Evolutionary conservation across 2,113 vertebrate genomes (phyloP).

Genomic region (Carlito syrichta): DNA sequence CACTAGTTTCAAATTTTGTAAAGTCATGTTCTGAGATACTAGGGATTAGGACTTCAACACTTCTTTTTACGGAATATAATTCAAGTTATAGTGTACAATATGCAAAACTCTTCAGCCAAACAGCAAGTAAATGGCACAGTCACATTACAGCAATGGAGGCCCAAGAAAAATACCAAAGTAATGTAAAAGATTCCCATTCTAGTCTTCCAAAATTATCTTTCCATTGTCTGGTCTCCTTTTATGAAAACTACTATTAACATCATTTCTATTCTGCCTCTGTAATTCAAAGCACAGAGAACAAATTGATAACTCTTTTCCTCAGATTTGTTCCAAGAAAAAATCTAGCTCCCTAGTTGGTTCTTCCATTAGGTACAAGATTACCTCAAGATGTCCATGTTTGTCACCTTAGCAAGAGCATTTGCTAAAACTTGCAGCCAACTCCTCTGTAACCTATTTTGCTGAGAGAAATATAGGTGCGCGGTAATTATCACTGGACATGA

Average conservation of each 20-base stretch:
- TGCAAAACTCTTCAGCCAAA: conserved; percentile 11
- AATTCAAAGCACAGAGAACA: conserved; percentile 41
- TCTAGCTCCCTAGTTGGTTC: background rate
- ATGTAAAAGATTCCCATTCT: background rate
- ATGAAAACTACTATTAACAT: conserved; percentile 11
- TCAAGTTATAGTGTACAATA: background rate
- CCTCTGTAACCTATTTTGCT: conserved; percentile 51
- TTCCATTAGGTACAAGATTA: background rate
- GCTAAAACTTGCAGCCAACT: conserved; percentile 55
- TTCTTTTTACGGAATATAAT: background rate
- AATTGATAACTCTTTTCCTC: background rate
- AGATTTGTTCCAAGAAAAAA: conserved; percentile 24
- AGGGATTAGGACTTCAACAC: background rate
- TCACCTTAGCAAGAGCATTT: conserved; percentile 25
- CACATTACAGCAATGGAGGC: background rate
- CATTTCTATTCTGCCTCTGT: conserved; percentile 3
- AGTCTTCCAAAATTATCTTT: conserved; percentile 1
- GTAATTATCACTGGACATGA: conserved; percentile 49
- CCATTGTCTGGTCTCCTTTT: background rate
- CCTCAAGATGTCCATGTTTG: background rate
- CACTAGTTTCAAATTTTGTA: background rate
- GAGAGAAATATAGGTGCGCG: conserved; percentile 47
- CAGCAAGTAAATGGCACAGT: background rate
- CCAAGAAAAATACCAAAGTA: background rate
- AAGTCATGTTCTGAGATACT: background rate